A percentile compares a stretch with the other conserved stretches of the same genome.
These are phyloP conservation scores for Salminus brasiliensis DNA, from an alignment of 2,113 vertebrate genomes.

Conservation along the genomic window DNA sequence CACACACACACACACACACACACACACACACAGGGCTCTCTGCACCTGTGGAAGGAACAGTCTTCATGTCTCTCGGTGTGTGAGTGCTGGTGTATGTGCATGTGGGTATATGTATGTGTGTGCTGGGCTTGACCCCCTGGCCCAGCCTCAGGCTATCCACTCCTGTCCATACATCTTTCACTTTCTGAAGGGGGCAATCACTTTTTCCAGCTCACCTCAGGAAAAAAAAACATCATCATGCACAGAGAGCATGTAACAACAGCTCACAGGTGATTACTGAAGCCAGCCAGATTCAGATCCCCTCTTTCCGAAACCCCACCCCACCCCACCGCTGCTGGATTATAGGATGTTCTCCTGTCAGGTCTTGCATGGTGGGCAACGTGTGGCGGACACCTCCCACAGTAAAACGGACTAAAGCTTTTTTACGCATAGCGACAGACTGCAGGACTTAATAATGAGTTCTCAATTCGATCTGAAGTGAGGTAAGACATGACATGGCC, in stretches of 20 bases:
- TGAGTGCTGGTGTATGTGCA: background rate
- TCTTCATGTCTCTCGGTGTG: slow-evolving; percentile 16
- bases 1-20: slow-evolving; percentile 46
- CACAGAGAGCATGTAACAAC: slow-evolving; percentile 29
- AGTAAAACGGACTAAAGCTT: slow-evolving; percentile 38
- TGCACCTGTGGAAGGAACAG: slow-evolving; percentile 44
- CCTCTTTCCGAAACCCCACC: slow-evolving; percentile 24
- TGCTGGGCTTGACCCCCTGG: slow-evolving; percentile 56
- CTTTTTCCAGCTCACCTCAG: slow-evolving; percentile 9
- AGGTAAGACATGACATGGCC: background rate
- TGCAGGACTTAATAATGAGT: slow-evolving; percentile 16
- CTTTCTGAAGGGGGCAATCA: slow-evolving; percentile 34
- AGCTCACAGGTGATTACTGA: slow-evolving; percentile 46
- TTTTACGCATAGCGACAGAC: background rate
- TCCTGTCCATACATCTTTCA: slow-evolving; percentile 50
- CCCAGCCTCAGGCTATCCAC: slow-evolving; percentile 57
- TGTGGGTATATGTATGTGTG: no score
- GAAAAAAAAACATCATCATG: background rate
- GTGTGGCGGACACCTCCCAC: background rate
- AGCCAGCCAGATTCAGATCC: slow-evolving; percentile 29
- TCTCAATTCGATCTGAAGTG: background rate
- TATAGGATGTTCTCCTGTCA: slow-evolving; percentile 36
- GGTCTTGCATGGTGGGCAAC: slow-evolving; percentile 42
- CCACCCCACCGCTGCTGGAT: slow-evolving; percentile 17
- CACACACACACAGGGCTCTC: slow-evolving; percentile 46